phyloP scores from a whole-genome alignment of 2,113 vertebrate genomes.

The Prionailurus bengalensis region DNA sequence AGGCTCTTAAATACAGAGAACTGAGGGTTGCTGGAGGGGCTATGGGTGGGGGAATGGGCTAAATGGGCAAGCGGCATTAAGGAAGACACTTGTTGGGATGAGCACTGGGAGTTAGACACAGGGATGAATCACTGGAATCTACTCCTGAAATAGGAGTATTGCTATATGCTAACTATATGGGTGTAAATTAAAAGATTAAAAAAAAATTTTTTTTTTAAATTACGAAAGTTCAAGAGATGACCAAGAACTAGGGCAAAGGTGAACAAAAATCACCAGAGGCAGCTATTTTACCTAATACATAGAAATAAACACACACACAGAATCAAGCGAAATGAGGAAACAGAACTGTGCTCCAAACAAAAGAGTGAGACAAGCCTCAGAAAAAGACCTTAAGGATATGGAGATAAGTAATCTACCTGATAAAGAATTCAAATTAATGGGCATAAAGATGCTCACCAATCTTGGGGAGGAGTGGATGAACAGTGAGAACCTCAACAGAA shows the following conservation, averaged over 20 bases:
- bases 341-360: neutral
- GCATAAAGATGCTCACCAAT: neutral
- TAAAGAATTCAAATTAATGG: neutral
- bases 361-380: neutral
- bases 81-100: too few species aligned
- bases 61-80: too few species aligned
- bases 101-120: too few species aligned
- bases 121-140: too few species aligned
- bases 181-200: too few species aligned
- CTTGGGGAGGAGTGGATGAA: neutral
- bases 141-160: too few species aligned
- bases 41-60: too few species aligned
- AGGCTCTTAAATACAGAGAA: too few species aligned
- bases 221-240: neutral
- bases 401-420: neutral
- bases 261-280: neutral
- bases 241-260: neutral
- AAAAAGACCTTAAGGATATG: neutral
- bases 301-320: neutral
- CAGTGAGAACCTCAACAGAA: neutral
- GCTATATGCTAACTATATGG: too few species aligned
- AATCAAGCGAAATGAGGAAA: neutral
- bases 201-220: too few species aligned
- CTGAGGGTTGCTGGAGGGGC: too few species aligned
- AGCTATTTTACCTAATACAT: neutral